phyloP scores from a whole-genome alignment of 2,888 invertebrate species.

The Leucoma salicis region DNA sequence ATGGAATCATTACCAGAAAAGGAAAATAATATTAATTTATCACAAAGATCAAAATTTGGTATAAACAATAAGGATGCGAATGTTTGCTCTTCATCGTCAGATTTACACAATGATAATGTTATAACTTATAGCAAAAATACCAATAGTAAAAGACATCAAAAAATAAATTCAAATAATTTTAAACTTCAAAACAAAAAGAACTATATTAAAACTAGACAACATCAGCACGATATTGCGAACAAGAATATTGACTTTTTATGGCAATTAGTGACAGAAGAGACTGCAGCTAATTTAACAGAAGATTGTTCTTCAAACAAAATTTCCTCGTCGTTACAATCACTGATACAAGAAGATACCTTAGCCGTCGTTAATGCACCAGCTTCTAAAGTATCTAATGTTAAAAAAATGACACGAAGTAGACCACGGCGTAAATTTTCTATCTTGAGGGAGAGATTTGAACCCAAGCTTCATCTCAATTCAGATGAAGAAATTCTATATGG shows the following conservation, averaged over 20 bases:
- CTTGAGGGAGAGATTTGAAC: slow-evolving; percentile 82
- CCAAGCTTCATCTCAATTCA: slow-evolving; percentile 63
- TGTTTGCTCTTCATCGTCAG: slow-evolving; percentile 34
- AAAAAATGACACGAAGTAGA: slow-evolving; percentile 63
- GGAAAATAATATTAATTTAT: slow-evolving; percentile 55
- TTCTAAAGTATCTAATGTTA: slow-evolving; percentile 61
- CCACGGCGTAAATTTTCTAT: slow-evolving; percentile 83
- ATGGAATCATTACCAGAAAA: slow-evolving; percentile 70
- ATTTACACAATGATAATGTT: slow-evolving; percentile 34
- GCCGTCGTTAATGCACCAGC: slow-evolving; percentile 41
- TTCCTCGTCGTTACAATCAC: slow-evolving; percentile 69
- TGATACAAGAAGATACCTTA: slow-evolving; percentile 62
- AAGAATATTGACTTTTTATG: slow-evolving; percentile 72
- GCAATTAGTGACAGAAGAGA: slow-evolving; percentile 70
- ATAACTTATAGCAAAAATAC: slow-evolving; percentile 47
- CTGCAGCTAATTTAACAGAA: slow-evolving; percentile 52
- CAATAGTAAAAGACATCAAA: slow-evolving; percentile 51
- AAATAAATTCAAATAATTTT: slow-evolving; percentile 40
- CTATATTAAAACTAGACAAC: slow-evolving; percentile 50
- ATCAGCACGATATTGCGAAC: slow-evolving; percentile 60
- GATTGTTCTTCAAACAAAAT: slow-evolving; percentile 61
- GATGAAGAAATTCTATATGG: slow-evolving; percentile 74
- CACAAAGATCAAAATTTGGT: slow-evolving; percentile 53
- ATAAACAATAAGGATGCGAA: slow-evolving; percentile 49
- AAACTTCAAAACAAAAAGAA: slow-evolving; percentile 54